A percentile compares a stretch with the other conserved stretches of the same genome.
Evolutionary conservation across 1,140 invertebrate species (phyloP).

Genomic region (Papilio dardanus): DNA sequence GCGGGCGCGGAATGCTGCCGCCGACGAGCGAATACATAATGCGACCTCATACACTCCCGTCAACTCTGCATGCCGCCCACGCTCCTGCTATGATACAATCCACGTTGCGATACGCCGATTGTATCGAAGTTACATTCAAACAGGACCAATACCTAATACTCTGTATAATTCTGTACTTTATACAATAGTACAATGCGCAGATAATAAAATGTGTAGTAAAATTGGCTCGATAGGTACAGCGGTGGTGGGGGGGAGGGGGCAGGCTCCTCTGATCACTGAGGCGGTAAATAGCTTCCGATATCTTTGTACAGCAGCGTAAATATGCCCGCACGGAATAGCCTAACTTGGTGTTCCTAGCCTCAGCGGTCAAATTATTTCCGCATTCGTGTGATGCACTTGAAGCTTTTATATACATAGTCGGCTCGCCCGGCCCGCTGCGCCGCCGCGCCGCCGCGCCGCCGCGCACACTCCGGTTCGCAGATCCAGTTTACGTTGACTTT

Average conservation of each 20-base stretch:
- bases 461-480: not conserved
- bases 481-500: conserved; percentile 5
- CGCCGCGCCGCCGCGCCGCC: not conserved
- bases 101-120: too few species aligned
- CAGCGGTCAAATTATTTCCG: too few species aligned
- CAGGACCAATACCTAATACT: too few species aligned
- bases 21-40: not conserved
- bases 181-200: too few species aligned
- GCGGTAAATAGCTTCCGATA: not conserved
- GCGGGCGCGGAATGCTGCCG: conserved; percentile 6
- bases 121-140: too few species aligned
- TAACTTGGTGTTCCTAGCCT: too few species aligned
- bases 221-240: too few species aligned
- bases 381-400: too few species aligned
- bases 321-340: not conserved
- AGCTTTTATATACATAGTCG: not conserved
- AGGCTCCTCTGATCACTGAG: not conserved
- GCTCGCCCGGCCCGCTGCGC: too few species aligned
- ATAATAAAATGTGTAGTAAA: too few species aligned
- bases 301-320: not conserved
- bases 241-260: too few species aligned
- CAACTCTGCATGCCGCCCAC: not conserved
- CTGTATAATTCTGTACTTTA: too few species aligned
- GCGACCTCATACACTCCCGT: not conserved
- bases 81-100: not conserved